Conservation (phyloP, 2,113 vertebrate genomes). For the Caloenas nicobarica region DNA sequence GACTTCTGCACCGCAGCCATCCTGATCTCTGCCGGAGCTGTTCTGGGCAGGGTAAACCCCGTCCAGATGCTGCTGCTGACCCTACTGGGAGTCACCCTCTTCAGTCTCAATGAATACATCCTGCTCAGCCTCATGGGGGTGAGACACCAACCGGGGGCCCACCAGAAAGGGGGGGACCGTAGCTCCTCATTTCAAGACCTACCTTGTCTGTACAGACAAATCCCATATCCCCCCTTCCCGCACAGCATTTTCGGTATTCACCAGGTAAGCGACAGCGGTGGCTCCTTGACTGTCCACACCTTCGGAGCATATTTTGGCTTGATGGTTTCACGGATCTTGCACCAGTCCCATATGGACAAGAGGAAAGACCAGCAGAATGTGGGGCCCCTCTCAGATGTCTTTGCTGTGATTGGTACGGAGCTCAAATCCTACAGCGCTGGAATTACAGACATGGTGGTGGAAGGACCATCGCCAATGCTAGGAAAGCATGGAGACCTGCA, state of each 20-base stretch:
- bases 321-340: constrained; percentile 82
- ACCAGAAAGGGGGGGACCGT: no score
- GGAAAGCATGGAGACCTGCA: not conserved
- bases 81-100: constrained; percentile 84
- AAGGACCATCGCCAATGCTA: fast-evolving
- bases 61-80: constrained; percentile 87
- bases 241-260: fast-evolving
- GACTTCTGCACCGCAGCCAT: constrained; percentile 87
- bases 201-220: not conserved
- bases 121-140: constrained; percentile 80
- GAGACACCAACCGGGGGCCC: not conserved
- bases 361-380: constrained; percentile 76
- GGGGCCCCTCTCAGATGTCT: constrained; percentile 82
- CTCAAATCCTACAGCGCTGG: fast-evolving
- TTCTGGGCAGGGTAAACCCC: constrained; percentile 87
- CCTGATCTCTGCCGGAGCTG: constrained; percentile 87
- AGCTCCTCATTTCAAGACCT: not conserved
- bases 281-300: constrained; percentile 92
- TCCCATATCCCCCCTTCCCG: not conserved
- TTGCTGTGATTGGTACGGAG: constrained; percentile 87
- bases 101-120: constrained; percentile 84
- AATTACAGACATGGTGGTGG: fast-evolving
- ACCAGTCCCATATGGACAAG: constrained; percentile 74
- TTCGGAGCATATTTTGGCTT: constrained; percentile 94
- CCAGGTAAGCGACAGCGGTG: constrained; percentile 87